Evolutionary conservation across 2,797 vertebrate genomes (phyloP).

Genomic region (Pseudomugil tenellus): DNA sequence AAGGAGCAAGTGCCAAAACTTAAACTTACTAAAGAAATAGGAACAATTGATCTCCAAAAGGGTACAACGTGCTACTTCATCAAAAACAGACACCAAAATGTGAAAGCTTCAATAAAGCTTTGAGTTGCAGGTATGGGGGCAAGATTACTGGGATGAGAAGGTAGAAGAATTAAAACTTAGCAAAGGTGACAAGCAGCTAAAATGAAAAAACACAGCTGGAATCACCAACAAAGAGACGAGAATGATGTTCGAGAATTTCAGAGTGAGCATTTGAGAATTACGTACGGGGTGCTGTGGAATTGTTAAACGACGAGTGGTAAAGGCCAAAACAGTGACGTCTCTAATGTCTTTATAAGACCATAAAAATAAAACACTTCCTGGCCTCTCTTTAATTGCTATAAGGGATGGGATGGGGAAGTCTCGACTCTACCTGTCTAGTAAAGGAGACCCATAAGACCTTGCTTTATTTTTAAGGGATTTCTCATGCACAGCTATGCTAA

Average conservation of each 20-base stretch:
- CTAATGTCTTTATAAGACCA: slow-evolving; percentile 72
- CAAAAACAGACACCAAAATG: slow-evolving; percentile 17
- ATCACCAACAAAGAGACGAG: slow-evolving; percentile 6
- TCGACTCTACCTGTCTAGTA: slow-evolving; percentile 51
- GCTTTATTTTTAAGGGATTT: slow-evolving; percentile 33
- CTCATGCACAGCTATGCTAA: slow-evolving; percentile 20
- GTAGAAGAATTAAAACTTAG: slow-evolving; percentile 16
- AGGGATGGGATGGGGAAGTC: slow-evolving; percentile 36
- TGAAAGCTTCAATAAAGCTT: slow-evolving; percentile 16
- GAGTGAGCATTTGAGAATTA: slow-evolving; percentile 31
- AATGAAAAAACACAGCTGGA: slow-evolving; percentile 10
- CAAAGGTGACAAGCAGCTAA: slow-evolving; percentile 8
- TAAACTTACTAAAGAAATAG: slow-evolving; percentile 51
- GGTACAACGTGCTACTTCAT: slow-evolving; percentile 34
- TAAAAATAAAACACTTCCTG: slow-evolving; percentile 68
- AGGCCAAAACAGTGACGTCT: slow-evolving; percentile 40
- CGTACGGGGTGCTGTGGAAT: slow-evolving; percentile 26
- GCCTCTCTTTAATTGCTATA: slow-evolving; percentile 63
- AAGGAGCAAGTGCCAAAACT: slow-evolving; percentile 35
- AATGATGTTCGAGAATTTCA: slow-evolving; percentile 24
- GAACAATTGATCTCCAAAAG: slow-evolving; percentile 35
- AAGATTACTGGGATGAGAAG: slow-evolving; percentile 36
- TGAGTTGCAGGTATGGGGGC: slow-evolving; percentile 34
- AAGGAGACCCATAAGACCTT: slow-evolving; percentile 58
- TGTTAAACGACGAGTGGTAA: slow-evolving; percentile 31